Conservation (phyloP, 2,113 vertebrate species). For the Perognathus longimembris region DNA sequence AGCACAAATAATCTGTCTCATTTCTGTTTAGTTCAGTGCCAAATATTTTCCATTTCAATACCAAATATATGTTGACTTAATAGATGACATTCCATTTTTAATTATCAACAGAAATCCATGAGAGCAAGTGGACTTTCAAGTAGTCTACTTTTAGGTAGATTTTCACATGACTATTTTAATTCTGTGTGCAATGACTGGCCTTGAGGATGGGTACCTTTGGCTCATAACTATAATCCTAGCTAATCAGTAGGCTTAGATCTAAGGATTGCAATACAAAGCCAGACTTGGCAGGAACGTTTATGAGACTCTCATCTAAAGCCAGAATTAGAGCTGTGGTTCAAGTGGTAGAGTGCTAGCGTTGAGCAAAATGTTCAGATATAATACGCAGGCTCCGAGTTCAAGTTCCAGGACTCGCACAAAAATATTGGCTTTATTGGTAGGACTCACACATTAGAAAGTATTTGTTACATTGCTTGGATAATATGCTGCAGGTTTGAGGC, state of each 20-base stretch:
- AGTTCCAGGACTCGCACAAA: neutral
- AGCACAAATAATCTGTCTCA: constrained; percentile 35
- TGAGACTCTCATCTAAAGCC: too few relatives aligned
- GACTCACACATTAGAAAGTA: neutral
- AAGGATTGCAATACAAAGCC: too few relatives aligned
- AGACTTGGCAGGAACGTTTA: too few relatives aligned
- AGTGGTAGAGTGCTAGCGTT: too few relatives aligned
- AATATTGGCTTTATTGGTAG: constrained; percentile 3
- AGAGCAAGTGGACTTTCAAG: constrained; percentile 1
- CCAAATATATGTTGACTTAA: constrained; percentile 9
- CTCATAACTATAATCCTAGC: too few relatives aligned
- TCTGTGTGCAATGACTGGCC: too few relatives aligned
- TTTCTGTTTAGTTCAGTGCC: neutral
- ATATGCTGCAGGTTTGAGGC: neutral
- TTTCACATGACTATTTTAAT: too few relatives aligned
- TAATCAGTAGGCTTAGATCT: too few relatives aligned
- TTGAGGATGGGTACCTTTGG: too few relatives aligned
- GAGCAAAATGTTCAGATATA: too few relatives aligned
- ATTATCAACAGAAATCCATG: constrained; percentile 44
- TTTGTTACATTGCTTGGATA: neutral
- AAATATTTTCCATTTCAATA: constrained; percentile 32
- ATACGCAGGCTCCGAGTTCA: too few relatives aligned
- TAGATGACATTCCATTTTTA: constrained; percentile 14
- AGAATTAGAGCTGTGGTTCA: too few relatives aligned
- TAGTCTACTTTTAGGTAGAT: neutral